Percentiles rank a stretch among this genome's conserved stretches.
Conservation (phyloP, 1,140 invertebrate species). For the Meloidogyne floridensis region DNA sequence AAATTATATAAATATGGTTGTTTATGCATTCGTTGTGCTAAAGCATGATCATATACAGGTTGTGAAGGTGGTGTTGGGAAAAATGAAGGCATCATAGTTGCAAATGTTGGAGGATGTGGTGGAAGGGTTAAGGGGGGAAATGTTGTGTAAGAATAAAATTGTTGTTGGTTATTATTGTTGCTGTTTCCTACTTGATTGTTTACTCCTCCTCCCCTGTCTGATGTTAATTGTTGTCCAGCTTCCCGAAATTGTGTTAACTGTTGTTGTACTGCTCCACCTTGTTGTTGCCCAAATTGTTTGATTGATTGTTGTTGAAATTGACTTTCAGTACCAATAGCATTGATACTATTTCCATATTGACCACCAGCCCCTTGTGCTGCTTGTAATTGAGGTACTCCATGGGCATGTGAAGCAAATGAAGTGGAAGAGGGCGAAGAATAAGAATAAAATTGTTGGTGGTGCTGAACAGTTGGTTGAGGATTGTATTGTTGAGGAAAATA, state of each 20-base stretch:
- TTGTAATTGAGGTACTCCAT: background rate
- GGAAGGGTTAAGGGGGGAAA: slow-evolving; percentile 18
- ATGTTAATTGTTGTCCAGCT: slow-evolving; percentile 14
- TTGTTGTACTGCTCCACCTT: slow-evolving; percentile 4
- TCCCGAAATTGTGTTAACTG: slow-evolving; percentile 15
- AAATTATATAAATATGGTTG: slow-evolving; percentile 20
- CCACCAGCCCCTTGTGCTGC: slow-evolving; percentile 17
- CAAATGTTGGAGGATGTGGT: slow-evolving; percentile 23
- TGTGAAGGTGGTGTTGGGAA: slow-evolving; percentile 27
- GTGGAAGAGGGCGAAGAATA: slow-evolving; percentile 3
- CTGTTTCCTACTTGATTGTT: background rate
- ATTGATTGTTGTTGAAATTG: slow-evolving; percentile 3
- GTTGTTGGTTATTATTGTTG: background rate
- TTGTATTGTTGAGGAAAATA: slow-evolving; percentile 15
- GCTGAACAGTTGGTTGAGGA: slow-evolving; percentile 3
- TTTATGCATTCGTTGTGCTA: background rate
- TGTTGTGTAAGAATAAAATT: slow-evolving; percentile 3
- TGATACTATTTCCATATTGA: slow-evolving; percentile 7
- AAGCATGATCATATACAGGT: slow-evolving; percentile 16
- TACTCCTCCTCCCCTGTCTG: background rate
- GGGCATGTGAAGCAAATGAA: background rate
- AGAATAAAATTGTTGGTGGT: background rate
- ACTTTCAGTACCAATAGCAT: background rate
- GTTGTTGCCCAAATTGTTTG: background rate
- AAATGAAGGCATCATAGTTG: slow-evolving; percentile 22